Evolutionary conservation across 2,797 vertebrate species (phyloP).

Genomic region (Miichthys miiuy): DNA sequence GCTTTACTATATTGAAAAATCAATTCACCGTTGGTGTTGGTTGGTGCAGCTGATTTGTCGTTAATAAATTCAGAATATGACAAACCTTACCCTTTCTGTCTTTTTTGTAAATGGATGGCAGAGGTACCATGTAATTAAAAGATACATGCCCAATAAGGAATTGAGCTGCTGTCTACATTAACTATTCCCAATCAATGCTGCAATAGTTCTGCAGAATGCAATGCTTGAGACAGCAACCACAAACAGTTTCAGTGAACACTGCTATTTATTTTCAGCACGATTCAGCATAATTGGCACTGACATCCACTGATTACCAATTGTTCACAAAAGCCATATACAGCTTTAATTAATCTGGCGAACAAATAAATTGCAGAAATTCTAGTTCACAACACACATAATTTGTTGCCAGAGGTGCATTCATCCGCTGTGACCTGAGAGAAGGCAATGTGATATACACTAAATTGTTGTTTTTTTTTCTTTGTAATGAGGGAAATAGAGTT

Average conservation of each 20-base stretch:
- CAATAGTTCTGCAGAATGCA: background rate
- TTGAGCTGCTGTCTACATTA: background rate
- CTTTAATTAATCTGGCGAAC: constrained; percentile 44
- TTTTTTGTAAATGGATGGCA: background rate
- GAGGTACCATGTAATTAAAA: background rate
- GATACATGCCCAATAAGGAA: background rate
- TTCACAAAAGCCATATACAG: constrained; percentile 43
- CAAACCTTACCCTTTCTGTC: background rate
- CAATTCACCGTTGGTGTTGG: background rate
- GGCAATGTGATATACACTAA: background rate
- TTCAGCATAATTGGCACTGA: constrained; percentile 48
- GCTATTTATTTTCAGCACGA: constrained; percentile 34
- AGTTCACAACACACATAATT: constrained; percentile 19
- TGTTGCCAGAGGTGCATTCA: constrained; percentile 42
- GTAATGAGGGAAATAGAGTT: constrained; percentile 18
- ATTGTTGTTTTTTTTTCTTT: constrained; percentile 16
- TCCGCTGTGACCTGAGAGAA: constrained; percentile 31
- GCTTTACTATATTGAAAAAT: background rate
- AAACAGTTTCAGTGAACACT: constrained; percentile 13
- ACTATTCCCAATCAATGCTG: background rate
- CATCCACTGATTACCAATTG: constrained; percentile 52
- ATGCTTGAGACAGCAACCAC: constrained; percentile 3
- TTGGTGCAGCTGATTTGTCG: background rate
- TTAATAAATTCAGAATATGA: background rate
- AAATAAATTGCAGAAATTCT: constrained; percentile 37